Percentiles rank a stretch among this genome's conserved stretches.
Evolutionary conservation across 2,797 vertebrate species (phyloP).

Genomic region (Sphenodon punctatus): DNA sequence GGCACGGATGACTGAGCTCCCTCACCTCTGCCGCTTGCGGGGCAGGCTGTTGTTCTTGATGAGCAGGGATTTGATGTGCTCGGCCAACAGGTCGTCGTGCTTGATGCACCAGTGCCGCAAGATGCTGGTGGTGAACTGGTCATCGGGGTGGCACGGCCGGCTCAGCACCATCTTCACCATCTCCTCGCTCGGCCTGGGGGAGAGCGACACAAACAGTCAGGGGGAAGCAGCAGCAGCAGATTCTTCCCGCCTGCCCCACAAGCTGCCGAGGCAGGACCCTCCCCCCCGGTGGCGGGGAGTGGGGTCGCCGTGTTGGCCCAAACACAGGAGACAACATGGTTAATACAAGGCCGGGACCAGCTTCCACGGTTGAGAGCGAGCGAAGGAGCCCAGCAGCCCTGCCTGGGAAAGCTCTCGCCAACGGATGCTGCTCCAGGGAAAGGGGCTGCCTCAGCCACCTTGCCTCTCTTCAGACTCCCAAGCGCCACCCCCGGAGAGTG

Average conservation of each 20-base stretch:
- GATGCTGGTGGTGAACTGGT: constrained; percentile 97
- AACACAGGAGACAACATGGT: no score
- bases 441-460: no score
- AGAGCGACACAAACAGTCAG: fast-evolving
- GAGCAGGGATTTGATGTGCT: constrained; percentile 94
- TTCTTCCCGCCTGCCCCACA: neutral
- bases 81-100: constrained; percentile 88
- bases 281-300: no score
- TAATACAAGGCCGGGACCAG: no score
- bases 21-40: constrained; percentile 90
- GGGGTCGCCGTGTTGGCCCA: no score
- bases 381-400: no score
- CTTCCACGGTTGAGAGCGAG: no score
- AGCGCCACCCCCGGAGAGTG: no score
- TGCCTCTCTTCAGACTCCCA: no score
- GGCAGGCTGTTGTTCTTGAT: constrained; percentile 99
- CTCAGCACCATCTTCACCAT: constrained; percentile 99
- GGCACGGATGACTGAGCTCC: fast-evolving
- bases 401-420: no score
- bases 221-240: neutral
- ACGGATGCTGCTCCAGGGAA: no score
- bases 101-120: constrained; percentile 94
- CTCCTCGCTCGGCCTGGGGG: constrained; percentile 88
- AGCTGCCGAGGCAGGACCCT: no score
- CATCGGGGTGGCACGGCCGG: constrained; percentile 90